phyloP scores from a whole-genome alignment of 2,888 invertebrate genomes.

The Drosophila recens region DNA sequence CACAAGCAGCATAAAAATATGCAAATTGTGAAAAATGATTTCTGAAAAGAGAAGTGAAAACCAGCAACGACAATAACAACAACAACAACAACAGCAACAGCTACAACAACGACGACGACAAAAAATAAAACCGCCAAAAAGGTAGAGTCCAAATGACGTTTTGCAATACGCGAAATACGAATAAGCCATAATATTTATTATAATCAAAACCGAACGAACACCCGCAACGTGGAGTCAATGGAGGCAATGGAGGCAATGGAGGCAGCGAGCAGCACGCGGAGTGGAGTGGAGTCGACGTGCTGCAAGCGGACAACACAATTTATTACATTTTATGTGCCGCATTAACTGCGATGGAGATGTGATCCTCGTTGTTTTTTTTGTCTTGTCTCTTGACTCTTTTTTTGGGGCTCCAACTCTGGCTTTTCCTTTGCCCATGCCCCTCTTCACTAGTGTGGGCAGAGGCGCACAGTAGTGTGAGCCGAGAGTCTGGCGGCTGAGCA shows the following conservation, averaged over 20 bases:
- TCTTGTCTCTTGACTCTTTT: slow-evolving; percentile 9
- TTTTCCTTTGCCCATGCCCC: slow-evolving; percentile 14
- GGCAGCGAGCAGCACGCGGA: slow-evolving; percentile 21
- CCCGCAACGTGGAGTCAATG: slow-evolving; percentile 63
- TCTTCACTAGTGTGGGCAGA: slow-evolving; percentile 22
- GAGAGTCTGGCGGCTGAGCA: slow-evolving; percentile 44
- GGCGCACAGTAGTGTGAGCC: slow-evolving; percentile 11
- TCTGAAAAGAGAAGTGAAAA: slow-evolving; percentile 21
- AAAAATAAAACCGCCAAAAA: slow-evolving; percentile 19
- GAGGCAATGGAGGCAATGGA: slow-evolving; percentile 16
- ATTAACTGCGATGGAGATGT: slow-evolving; percentile 75
- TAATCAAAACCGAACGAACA: slow-evolving; percentile 77
- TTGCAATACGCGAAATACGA: slow-evolving; percentile 62
- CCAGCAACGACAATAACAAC: slow-evolving; percentile 7
- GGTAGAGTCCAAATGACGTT: slow-evolving; percentile 44
- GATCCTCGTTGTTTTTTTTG: slow-evolving; percentile 59
- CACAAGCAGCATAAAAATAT: not conserved
- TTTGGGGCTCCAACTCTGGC: slow-evolving; percentile 22
- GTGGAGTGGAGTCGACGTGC: slow-evolving; percentile 37
- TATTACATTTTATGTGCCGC: slow-evolving; percentile 78
- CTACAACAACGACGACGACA: slow-evolving; percentile 7
- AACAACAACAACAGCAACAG: slow-evolving; percentile 26
- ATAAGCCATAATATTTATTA: slow-evolving; percentile 71
- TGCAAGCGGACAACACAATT: slow-evolving; percentile 68
- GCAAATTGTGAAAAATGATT: slow-evolving; percentile 38